These are phyloP conservation scores for Agapornis canus DNA, from an alignment of 2,797 vertebrate genomes.

Conservation along the genomic window DNA sequence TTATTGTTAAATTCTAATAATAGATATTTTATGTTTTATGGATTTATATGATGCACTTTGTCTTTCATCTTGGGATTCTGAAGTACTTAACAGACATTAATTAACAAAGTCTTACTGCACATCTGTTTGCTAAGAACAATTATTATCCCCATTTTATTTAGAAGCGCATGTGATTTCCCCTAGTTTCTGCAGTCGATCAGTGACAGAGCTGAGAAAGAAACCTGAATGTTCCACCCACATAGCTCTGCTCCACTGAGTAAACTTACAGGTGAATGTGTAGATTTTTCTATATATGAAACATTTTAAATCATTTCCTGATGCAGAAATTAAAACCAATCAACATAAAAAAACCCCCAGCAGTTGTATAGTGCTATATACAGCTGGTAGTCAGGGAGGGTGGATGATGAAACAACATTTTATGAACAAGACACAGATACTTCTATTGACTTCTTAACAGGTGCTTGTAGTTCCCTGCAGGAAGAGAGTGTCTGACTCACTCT, in stretches of 20 bases:
- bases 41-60: background rate
- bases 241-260: background rate
- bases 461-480: background rate
- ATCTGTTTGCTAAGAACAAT: background rate
- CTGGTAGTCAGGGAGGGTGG: background rate
- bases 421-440: background rate
- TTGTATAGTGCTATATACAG: background rate
- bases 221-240: background rate
- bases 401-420: background rate
- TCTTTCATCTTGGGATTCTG: background rate
- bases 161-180: background rate
- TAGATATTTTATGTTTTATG: background rate
- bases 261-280: background rate
- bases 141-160: background rate
- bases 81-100: background rate
- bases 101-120: background rate
- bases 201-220: background rate
- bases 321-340: background rate
- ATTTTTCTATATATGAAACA: background rate
- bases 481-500: background rate
- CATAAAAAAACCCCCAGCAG: background rate
- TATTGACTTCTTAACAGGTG: background rate
- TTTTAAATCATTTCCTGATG: background rate
- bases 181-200: background rate
- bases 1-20: background rate